Base-by-base conservation (phyloP, 2,797 vertebrate genomes). In the Sebastes taczanowskii region DNA sequence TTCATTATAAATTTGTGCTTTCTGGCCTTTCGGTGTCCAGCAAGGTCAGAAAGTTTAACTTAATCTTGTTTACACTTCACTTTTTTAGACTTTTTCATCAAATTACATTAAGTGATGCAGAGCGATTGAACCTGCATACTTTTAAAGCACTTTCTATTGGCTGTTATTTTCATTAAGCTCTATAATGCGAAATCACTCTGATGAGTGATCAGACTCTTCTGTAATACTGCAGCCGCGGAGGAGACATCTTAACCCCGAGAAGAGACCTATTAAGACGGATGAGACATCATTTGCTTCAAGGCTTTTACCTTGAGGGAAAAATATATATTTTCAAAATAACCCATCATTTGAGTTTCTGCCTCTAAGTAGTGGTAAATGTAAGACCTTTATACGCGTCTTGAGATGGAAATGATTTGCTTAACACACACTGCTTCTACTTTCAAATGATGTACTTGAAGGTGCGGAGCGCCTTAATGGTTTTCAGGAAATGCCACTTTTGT, bases 341-440 rank as follows among this genome's bases (percentile, higher is more conserved):
- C 77, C 71, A 69, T 76, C 71, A 69, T 69, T 84, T 66, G 52
- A 70, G 62, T 82, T 82, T 59, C 53, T 67, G 65, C 74, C 60
- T 82, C 52, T 74, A 62, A 90, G 87, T 90, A 90, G 87, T 88
- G 82, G 64, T 81, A 80, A 88, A 87, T 76, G 74, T 72, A 78
- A 85, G 83, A 88, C 86, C 78, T 90, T 83, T 83, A 55, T 22
- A 74, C 2, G 3, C 67, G 74, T 63, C 79, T 75, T 22, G 52
- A 83, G 75, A 83, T 84, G 64, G 42, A 83, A 88, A 73, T 74
- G 71, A 86, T 86, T 88, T 84, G 66, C 81, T 71, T 81, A 90
- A 88, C 77, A 65, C 65, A 64, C 3, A 16, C 74, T 18, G 68
- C 79, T 46, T 78, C 67, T 67, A 74, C 78, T 82, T 88, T 83